These are phyloP conservation scores for Sympetrum striolatum DNA, from an alignment of 2,888 invertebrate genomes.

Conservation along the genomic window DNA sequence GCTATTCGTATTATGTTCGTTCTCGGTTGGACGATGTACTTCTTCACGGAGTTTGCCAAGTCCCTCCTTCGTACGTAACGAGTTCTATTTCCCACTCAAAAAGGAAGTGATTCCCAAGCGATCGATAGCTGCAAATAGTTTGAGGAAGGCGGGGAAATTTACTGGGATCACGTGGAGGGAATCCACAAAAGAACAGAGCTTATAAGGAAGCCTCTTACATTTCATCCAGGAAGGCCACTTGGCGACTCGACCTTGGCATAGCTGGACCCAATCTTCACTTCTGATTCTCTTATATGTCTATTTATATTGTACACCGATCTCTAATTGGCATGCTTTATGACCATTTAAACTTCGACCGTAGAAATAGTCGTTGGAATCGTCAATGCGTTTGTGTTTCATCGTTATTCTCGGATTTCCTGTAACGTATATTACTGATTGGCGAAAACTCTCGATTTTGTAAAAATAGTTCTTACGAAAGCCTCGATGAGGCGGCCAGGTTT, in stretches of 20 bases:
- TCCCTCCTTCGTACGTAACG: neutral
- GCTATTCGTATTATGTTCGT: too few species aligned
- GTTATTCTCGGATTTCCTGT: too few species aligned
- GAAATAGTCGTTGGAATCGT: neutral
- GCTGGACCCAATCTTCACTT: neutral
- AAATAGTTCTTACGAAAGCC: too few species aligned
- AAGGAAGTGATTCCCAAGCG: neutral
- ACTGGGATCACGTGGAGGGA: neutral
- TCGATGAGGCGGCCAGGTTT: too few species aligned
- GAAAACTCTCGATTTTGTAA: too few species aligned
- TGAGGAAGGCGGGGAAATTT: neutral
- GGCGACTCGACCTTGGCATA: neutral
- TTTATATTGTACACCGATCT: neutral
- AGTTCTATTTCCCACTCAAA: neutral
- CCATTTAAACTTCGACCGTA: neutral
- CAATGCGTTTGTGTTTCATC: too few species aligned
- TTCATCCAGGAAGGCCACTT: neutral
- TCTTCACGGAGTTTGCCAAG: neutral
- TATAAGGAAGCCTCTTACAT: neutral
- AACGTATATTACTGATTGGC: too few species aligned
- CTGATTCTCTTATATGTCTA: neutral
- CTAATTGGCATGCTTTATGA: neutral
- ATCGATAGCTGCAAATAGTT: neutral
- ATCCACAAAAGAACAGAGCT: neutral
- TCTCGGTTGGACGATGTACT: too few species aligned